phyloP scores from a whole-genome alignment of 2,888 invertebrate species.

The Balanococcus diminutus region DNA sequence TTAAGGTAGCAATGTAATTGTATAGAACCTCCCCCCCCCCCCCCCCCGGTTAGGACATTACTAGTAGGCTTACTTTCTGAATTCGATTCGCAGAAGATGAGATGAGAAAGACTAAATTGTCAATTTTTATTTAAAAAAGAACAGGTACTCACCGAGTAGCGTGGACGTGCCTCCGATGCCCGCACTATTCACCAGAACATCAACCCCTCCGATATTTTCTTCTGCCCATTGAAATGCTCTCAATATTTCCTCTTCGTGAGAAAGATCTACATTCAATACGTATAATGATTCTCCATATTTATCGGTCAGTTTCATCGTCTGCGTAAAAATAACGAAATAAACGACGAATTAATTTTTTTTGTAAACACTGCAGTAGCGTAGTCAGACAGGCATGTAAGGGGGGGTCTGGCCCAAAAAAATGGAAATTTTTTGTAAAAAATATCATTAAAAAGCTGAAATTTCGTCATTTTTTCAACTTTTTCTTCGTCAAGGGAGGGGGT shows the following conservation, averaged over 20 bases:
- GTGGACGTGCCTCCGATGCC: constrained; percentile 58
- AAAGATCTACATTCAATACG: constrained; percentile 58
- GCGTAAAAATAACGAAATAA: not conserved
- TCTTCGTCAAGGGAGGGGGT: no score
- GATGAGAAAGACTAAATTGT: not conserved
- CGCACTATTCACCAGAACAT: constrained; percentile 59
- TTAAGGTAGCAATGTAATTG: no score
- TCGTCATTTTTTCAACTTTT: no score
- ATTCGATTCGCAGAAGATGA: not conserved
- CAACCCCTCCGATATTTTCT: constrained; percentile 58
- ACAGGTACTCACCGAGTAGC: constrained; percentile 57
- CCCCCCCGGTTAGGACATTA: no score
- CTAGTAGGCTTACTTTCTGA: not conserved
- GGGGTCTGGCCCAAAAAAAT: no score
- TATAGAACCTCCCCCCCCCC: no score
- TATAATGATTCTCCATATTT: constrained; percentile 53
- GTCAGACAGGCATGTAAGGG: no score
- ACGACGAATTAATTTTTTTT: not conserved
- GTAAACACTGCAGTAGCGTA: no score
- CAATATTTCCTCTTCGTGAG: constrained; percentile 58
- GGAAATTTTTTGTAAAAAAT: no score
- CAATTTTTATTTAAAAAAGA: not conserved
- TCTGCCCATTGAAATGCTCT: constrained; percentile 58
- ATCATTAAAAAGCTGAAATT: no score
- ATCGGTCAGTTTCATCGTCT: constrained; percentile 55